Base-by-base conservation (phyloP, 2,888 invertebrate genomes). In the Sarcophaga variegata region DNA sequence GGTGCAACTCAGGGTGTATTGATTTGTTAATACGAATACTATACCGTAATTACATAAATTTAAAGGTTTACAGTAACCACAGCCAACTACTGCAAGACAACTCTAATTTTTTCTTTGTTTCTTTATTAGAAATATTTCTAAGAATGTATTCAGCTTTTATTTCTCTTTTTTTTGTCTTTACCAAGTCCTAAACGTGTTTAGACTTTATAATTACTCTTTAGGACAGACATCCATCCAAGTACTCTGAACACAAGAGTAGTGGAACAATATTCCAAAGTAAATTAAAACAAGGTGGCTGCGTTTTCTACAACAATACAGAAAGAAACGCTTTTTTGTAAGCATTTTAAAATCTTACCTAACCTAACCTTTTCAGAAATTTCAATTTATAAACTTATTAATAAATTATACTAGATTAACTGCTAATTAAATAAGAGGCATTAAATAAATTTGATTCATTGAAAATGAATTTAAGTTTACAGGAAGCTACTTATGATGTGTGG, bases 151-250 rank as follows among this genome's bases (percentile, higher is more conserved):
- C 37, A 37, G 37, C 37, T 54, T 17, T 14, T 54, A 12, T 54
- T 54, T 1, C 4, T 54, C 4, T 54, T 14, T 54, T 12, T 54
- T 17, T 54, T 3, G 11, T 4, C 17, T 12, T 54, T 14, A 4
- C 14, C 5, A 17, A 14, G 54, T 54, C 4, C 54, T 60, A 49
- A 76, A 85, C 85, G 81, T 85, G 81, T 74, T 81, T 81, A 25
- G 85, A 74, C 74, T 85, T 20, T 70, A 37, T 77, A 81, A 81
- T 77, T 59, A 64, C 37, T 76, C 71, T 37, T 77, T 60, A 59
- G 5, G n/a, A 63, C 59, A 37, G 37, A 37, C 37, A 14, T 14
- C 6, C 14, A 66, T 12, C 54, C 49, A 70, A 70, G 17, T 49
- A 69, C 47, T 54, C 37, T 37, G 8, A 37, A 37, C 37, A 37